Evolutionary conservation across 2,888 invertebrate species (phyloP).

Genomic region (Operophtera brumata): DNA sequence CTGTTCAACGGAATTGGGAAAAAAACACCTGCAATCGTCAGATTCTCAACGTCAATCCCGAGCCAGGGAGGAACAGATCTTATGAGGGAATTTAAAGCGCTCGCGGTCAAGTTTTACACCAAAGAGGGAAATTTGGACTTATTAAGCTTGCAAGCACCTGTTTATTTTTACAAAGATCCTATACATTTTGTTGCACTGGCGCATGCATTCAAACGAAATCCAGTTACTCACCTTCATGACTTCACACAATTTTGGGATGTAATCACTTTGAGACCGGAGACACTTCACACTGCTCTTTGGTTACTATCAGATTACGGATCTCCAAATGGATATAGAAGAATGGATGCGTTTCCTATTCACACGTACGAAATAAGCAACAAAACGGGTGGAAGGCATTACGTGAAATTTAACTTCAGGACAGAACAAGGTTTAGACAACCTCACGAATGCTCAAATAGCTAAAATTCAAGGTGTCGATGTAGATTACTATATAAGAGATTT

Average conservation of each 20-base stretch:
- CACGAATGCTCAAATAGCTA: slow-evolving; percentile 80
- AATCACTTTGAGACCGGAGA: slow-evolving; percentile 88
- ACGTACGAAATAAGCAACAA: slow-evolving; percentile 93
- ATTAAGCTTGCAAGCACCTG: slow-evolving; percentile 91
- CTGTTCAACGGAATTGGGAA: slow-evolving; percentile 89
- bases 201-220: slow-evolving; percentile 95
- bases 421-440: slow-evolving; percentile 92
- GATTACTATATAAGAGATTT: slow-evolving; percentile 90
- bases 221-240: slow-evolving; percentile 90
- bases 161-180: slow-evolving; percentile 93
- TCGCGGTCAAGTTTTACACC: slow-evolving; percentile 94
- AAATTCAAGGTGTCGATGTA: slow-evolving; percentile 85
- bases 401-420: slow-evolving; percentile 94
- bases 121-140: slow-evolving; percentile 94
- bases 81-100: slow-evolving; percentile 90
- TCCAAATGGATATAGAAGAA: slow-evolving; percentile 92
- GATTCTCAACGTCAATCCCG: slow-evolving; percentile 89
- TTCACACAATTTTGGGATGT: slow-evolving; percentile 94
- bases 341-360: slow-evolving; percentile 95
- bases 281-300: slow-evolving; percentile 87
- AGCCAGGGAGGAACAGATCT: slow-evolving; percentile 92
- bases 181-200: slow-evolving; percentile 90
- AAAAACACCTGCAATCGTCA: slow-evolving; percentile 85
- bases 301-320: slow-evolving; percentile 92
- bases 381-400: slow-evolving; percentile 85